Evolutionary conservation across 2,888 invertebrate genomes (phyloP), one percentile per base, ranked within the genome.

Genomic region (Habroteleia sp.): DNA sequence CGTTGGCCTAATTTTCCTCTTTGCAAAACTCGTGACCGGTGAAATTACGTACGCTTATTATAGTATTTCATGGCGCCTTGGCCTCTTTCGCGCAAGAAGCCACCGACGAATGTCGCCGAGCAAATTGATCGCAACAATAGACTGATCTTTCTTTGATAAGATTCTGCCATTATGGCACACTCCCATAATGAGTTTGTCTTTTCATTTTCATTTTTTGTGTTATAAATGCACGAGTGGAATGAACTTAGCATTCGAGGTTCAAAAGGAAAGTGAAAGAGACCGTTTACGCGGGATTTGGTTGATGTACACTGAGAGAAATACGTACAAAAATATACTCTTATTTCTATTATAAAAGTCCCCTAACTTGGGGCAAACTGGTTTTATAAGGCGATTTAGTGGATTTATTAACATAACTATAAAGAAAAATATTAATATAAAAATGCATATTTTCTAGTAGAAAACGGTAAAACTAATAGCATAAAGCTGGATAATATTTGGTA

Each of bases 1-100:
- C 80, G 80, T 73, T 80, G 80, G 80, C 80, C 80, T 79, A 79
- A 79, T 80, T 80, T 76, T 73, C 69, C 69, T 63, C 73, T 68
- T 76, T 68, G 60, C 73, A 76, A 76, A 68, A 73, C 72, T 68
- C 68, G 54, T 65, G 76, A 76, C 73, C 76, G 73, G 63, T 76
- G 76, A 76, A 72, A 76, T 76, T 76, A 72, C 76, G 72, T 72
- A 76, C 62, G 68, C 72, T 76, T 68, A 63, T 63, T 72, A 46
- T 52, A 58, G 68, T 58, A 27, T 68, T 72, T 68, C 62, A 44
- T 39, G 37, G 58, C 76, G 68, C 72, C 76, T 72, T 76, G 76
- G 68, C 72, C 76, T 76, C 72, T 66, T 76, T 76, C 39, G 14
- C 44, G 48, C 48, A 25, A 39, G 11, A 39, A 58, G 31, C 31